Conservation (phyloP, 2,113 vertebrate species). For the Cyrtonyx montezumae region DNA sequence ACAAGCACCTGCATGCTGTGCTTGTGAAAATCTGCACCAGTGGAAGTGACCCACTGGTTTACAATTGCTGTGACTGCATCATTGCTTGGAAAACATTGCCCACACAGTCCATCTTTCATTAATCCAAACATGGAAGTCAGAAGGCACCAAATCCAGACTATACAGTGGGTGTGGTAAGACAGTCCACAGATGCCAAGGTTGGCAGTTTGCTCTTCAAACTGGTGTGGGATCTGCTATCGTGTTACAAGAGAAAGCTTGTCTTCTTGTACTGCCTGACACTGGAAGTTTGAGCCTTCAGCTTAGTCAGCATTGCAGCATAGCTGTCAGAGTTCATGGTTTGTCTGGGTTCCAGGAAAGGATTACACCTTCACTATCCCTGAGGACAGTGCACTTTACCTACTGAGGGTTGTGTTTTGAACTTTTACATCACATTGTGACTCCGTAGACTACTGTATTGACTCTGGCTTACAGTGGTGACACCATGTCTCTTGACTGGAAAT, state of each 20-base stretch:
- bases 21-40: not conserved
- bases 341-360: not conserved
- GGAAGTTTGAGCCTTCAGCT: not conserved
- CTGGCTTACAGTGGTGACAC: not conserved
- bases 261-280: not conserved
- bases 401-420: not conserved
- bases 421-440: too few relatives aligned
- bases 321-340: not conserved
- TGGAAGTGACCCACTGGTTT: not conserved
- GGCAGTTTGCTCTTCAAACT: not conserved
- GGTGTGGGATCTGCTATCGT: not conserved
- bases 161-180: not conserved
- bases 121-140: not conserved
- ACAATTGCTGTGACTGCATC: not conserved
- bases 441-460: not conserved
- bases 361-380: not conserved
- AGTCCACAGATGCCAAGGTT: not conserved
- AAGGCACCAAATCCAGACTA: not conserved
- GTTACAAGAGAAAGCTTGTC: not conserved
- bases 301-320: not conserved
- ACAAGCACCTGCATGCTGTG: not conserved
- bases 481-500: not conserved
- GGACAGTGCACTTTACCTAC: not conserved
- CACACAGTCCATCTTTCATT: not conserved
- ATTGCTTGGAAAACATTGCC: not conserved